Evolutionary conservation across 1,140 invertebrate species (phyloP).

Genomic region (Samia ricini): DNA sequence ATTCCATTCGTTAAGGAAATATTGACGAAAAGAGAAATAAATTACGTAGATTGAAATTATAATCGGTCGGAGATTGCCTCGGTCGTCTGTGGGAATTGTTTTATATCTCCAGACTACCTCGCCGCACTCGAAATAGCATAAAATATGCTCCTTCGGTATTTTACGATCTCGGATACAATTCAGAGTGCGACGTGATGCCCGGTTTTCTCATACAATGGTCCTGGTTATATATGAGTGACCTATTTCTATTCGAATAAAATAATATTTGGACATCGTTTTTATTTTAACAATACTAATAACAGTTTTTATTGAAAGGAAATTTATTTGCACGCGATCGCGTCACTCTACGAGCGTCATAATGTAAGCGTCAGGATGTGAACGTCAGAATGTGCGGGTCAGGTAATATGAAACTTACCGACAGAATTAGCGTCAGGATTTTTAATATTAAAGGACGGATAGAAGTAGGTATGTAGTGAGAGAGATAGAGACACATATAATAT

Average conservation of each 20-base stretch:
- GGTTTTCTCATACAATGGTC: not conserved
- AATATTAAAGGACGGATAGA: too few species aligned
- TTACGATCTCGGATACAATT: not conserved
- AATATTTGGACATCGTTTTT: not conserved
- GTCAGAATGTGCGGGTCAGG: too few species aligned
- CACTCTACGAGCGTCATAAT: too few species aligned
- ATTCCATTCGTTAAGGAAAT: not conserved
- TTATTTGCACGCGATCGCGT: too few species aligned
- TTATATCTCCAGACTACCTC: not conserved
- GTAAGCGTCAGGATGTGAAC: too few species aligned
- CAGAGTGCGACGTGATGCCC: not conserved
- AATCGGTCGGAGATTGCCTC: not conserved
- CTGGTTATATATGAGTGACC: not conserved
- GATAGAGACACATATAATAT: too few species aligned
- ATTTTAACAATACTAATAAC: not conserved
- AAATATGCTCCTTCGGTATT: not conserved
- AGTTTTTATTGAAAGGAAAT: too few species aligned
- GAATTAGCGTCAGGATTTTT: too few species aligned
- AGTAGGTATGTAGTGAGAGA: too few species aligned
- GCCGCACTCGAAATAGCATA: not conserved
- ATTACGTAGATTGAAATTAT: not conserved
- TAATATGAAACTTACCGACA: too few species aligned
- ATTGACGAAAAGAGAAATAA: not conserved
- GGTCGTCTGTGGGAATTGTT: not conserved
- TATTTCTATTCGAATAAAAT: not conserved